Conservation (phyloP, 92 coral and sea anemone genomes). For the Parazoanthus darwini region DNA sequence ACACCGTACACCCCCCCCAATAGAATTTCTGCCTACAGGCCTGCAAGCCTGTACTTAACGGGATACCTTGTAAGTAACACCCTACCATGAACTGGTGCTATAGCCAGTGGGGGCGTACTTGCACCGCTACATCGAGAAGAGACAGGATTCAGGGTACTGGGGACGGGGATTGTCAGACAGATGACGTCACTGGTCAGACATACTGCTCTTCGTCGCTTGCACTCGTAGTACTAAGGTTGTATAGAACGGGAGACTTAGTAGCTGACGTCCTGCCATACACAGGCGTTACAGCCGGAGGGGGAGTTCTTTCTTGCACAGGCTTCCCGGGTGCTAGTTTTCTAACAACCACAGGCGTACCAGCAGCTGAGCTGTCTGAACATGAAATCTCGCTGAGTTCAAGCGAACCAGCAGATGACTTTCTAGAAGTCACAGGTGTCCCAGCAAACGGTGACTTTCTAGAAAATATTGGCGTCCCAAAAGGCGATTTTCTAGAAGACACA, state of each 20-base stretch:
- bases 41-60: not conserved
- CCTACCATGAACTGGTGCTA: not conserved
- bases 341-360: not conserved
- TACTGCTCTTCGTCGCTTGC: not conserved
- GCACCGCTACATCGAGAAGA: not conserved
- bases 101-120: not conserved
- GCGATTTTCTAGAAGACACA: not conserved
- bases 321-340: not conserved
- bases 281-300: not conserved
- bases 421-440: not conserved
- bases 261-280: not conserved
- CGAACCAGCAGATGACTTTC: too few species aligned
- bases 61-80: not conserved
- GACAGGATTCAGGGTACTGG: not conserved
- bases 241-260: not conserved
- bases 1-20: too few species aligned
- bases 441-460: not conserved
- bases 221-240: not conserved
- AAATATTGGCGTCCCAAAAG: not conserved
- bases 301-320: not conserved
- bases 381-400: too few species aligned
- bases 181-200: conserved; percentile 14
- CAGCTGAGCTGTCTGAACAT: not conserved
- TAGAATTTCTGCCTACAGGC: too few species aligned
- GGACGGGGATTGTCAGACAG: too few species aligned